A percentile compares a stretch with the other conserved stretches of the same genome.
Evolutionary conservation across 2,888 invertebrate genomes (phyloP).

Genomic region (Antitype chi): DNA sequence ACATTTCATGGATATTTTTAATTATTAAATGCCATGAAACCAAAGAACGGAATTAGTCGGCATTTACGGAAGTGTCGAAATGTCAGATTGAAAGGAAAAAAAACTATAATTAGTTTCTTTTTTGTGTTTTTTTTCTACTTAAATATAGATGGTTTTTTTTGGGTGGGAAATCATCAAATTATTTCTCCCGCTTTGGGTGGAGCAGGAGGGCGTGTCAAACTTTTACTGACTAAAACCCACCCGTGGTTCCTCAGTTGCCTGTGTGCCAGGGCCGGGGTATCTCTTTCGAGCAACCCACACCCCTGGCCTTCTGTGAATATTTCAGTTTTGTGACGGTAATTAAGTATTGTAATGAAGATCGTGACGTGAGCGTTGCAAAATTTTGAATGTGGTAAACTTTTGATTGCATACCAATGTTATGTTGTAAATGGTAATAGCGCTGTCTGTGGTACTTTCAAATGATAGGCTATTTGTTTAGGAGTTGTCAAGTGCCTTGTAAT

Average conservation of each 20-base stretch:
- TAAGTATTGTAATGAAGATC: background rate
- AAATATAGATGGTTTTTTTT: slow-evolving; percentile 26
- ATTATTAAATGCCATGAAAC: slow-evolving; percentile 50
- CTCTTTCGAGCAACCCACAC: too few relatives aligned
- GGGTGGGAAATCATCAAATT: too few relatives aligned
- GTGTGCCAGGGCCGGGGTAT: too few relatives aligned
- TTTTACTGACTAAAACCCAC: too few relatives aligned
- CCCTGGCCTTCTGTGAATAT: slow-evolving; percentile 40
- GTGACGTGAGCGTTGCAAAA: slow-evolving; percentile 9
- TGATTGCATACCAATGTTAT: slow-evolving; percentile 9
- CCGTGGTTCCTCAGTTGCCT: too few relatives aligned
- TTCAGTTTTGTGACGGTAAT: slow-evolving; percentile 4
- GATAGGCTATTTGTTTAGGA: slow-evolving; percentile 41
- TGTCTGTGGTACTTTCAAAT: slow-evolving; percentile 25
- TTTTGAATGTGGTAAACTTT: slow-evolving; percentile 15
- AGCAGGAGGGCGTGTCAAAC: too few relatives aligned
- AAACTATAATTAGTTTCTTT: slow-evolving; percentile 24
- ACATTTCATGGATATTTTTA: slow-evolving; percentile 54
- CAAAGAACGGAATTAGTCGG: slow-evolving; percentile 19
- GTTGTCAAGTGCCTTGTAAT: slow-evolving; percentile 41
- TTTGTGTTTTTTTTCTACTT: slow-evolving; percentile 18
- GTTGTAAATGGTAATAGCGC: slow-evolving; percentile 29
- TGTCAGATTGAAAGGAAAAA: slow-evolving; percentile 37
- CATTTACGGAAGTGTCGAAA: slow-evolving; percentile 51
- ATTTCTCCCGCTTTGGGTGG: too few relatives aligned